Conservation (phyloP, 2,888 invertebrate species). For the Eupithecia tripunctaria region DNA sequence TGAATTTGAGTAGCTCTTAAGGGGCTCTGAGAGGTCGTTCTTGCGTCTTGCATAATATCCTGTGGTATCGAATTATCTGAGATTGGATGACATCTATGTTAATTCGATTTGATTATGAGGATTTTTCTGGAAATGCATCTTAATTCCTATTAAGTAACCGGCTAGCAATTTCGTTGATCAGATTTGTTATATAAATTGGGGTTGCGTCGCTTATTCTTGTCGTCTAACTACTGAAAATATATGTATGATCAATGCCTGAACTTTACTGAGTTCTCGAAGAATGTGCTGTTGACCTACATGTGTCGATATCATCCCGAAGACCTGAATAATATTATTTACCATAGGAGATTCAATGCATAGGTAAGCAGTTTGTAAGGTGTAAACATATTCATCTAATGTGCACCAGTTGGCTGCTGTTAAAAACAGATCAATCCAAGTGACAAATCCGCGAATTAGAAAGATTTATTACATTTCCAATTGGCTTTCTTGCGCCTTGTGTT, state of each 20-base stretch:
- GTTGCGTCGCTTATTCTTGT: not conserved
- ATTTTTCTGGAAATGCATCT: not conserved
- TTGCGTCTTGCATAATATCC: constrained; percentile 18
- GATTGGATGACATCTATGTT: constrained; percentile 2
- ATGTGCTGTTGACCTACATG: not conserved
- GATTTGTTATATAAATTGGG: not conserved
- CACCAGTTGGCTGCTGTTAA: constrained; percentile 8
- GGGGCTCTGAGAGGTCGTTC: constrained; percentile 42
- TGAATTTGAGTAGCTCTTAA: constrained; percentile 61
- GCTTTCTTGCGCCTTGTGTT: not conserved
- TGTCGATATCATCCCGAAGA: not conserved
- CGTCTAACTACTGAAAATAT: not conserved
- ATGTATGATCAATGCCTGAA: not conserved
- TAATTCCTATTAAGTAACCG: not conserved
- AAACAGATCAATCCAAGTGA: constrained; percentile 24
- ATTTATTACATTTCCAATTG: constrained; percentile 32
- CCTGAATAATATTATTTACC: not conserved
- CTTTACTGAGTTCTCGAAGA: not conserved
- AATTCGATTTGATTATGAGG: not conserved
- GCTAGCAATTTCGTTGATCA: not conserved
- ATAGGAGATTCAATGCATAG: not conserved
- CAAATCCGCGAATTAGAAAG: constrained; percentile 15
- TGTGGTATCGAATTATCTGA: constrained; percentile 3
- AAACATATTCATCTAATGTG: not conserved
- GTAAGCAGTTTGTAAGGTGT: not conserved